Evolutionary conservation across 1,140 invertebrate genomes (phyloP).

Genomic region (Lepidotrigona ventralis): DNA sequence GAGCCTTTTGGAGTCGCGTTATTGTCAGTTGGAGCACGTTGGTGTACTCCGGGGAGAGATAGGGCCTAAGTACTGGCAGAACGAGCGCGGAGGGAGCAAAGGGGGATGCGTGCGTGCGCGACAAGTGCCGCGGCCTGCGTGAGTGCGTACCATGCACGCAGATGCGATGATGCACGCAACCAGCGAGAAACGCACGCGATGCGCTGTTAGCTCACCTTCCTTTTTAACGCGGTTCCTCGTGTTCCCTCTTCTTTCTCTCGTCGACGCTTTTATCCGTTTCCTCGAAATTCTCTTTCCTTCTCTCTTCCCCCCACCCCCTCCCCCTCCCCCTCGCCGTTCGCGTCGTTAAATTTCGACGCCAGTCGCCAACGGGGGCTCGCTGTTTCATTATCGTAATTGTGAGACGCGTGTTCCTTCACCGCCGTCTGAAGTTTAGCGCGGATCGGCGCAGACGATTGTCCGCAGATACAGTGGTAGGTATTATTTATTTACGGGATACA

Average conservation of each 20-base stretch:
- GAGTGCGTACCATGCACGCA: conserved; percentile 61
- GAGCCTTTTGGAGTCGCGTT: neutral
- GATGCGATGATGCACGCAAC: conserved; percentile 58
- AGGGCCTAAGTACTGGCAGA: neutral
- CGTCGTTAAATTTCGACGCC: neutral
- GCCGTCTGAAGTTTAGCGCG: too few relatives aligned
- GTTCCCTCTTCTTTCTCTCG: neutral
- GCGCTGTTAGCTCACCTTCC: conserved; percentile 37
- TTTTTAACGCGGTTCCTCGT: conserved; percentile 35
- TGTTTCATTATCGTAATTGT: too few relatives aligned
- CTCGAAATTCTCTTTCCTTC: neutral
- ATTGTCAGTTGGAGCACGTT: neutral
- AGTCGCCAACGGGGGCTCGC: too few relatives aligned
- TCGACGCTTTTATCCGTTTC: neutral
- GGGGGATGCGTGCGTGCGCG: conserved; percentile 17
- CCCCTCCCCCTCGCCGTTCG: neutral
- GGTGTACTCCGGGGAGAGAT: neutral
- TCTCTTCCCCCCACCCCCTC: too few relatives aligned
- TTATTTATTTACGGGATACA: too few relatives aligned
- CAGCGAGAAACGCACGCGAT: conserved; percentile 59
- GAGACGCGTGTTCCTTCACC: too few relatives aligned
- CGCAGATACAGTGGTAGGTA: too few relatives aligned
- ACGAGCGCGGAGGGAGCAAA: too few relatives aligned
- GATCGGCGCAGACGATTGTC: too few relatives aligned
- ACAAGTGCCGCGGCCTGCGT: conserved; percentile 44